Evolutionary conservation across 2,888 invertebrate genomes (phyloP).

Genomic region (Pollenia amentaria): DNA sequence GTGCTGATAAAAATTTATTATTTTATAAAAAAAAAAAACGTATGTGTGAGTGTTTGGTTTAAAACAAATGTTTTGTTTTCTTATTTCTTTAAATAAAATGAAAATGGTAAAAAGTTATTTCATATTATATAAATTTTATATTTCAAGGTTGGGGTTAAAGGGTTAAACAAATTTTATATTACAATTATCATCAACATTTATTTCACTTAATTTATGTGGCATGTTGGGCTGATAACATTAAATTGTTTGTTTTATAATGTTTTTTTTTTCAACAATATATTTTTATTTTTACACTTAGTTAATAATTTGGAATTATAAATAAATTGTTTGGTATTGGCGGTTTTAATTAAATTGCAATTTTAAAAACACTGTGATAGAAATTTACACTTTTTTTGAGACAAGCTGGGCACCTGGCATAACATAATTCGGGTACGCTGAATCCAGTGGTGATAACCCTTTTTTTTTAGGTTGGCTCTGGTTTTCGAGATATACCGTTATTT

Average conservation of each 20-base stretch:
- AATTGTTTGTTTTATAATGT: conserved; percentile 12
- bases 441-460: too few species aligned
- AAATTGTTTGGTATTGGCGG: neutral
- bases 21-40: conserved; percentile 10
- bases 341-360: neutral
- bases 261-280: neutral
- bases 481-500: too few species aligned
- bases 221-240: conserved; percentile 34
- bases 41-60: conserved; percentile 26
- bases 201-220: neutral
- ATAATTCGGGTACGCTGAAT: too few species aligned
- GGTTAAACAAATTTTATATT: conserved; percentile 52
- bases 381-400: too few species aligned
- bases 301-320: neutral
- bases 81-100: conserved; percentile 26
- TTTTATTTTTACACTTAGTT: neutral
- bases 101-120: conserved; percentile 13
- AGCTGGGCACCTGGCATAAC: too few species aligned
- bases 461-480: too few species aligned
- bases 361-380: too few species aligned
- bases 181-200: conserved; percentile 33
- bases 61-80: conserved; percentile 53
- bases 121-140: conserved; percentile 38
- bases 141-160: conserved; percentile 68
- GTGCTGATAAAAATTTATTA: conserved; percentile 65